Evolutionary conservation across 2,797 vertebrate genomes (phyloP), one percentile per base, ranked within the genome.

Genomic region (Amniataba percoides): DNA sequence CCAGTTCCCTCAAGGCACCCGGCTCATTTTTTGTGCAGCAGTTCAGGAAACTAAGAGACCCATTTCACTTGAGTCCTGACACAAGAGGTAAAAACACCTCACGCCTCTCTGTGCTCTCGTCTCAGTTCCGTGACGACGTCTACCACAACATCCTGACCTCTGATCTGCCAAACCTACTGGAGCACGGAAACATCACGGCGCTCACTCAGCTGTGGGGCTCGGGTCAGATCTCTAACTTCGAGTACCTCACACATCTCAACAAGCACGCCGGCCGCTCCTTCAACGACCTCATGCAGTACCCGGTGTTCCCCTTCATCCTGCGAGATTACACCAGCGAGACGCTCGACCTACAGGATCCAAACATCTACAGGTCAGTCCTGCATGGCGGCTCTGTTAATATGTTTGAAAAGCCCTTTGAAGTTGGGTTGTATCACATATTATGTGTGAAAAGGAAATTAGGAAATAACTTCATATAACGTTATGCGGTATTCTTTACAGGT

Each of bases 281-380:
- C 93, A 99, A 98, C 69, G 98, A 99, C 86, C 96, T 99, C 85
- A 99, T 99, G 98, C 98, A 99, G 85, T 99, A 99, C 87, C 98
- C 98, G 0, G 97, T 99, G 83, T 99, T 99, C 93, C 98, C 98
- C 13, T 99, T 99, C 68, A 97, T 99, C 80, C 95, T 99, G 83
- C 93, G 97, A 31, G 98, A 99, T 89, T 99, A 99, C 86, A 93
- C 87, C 81, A 99, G 81, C 69, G 98, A 99, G 92, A 97, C 95
- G 0, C 92, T 99, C 45, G 98, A 99, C 93, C 95, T 99, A 88
- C 95, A 92, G 56, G 98, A 98, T 31, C 79, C 95, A 0, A 86
- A 78, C 0, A 94, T 99, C 80, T 99, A 99, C 93, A 97, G 98
- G 98, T 95, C 49, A 25, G 87, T 64, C 40, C 34, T 15, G 21